Evolutionary conservation across 2,797 vertebrate genomes (phyloP).

Genomic region (Lerista edwardsae): DNA sequence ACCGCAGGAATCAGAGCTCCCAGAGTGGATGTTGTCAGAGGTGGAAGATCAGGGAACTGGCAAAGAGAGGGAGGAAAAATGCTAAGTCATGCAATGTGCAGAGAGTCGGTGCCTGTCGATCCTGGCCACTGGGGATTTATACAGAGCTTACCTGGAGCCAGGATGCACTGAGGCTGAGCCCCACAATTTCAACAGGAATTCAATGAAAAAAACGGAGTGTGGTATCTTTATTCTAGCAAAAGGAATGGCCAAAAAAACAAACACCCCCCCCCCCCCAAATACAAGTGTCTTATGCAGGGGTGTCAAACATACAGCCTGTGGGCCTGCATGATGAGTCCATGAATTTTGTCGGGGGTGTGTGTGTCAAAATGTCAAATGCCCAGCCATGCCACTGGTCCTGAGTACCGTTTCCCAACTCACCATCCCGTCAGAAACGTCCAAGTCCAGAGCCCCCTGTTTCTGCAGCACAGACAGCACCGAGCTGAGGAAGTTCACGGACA

Average conservation of each 20-base stretch:
- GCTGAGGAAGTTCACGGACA: constrained; percentile 60
- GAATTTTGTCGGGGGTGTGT: too few relatives aligned
- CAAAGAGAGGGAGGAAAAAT: constrained; percentile 8
- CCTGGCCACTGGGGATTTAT: not conserved
- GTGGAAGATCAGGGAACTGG: constrained; percentile 75
- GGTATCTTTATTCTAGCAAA: too few relatives aligned
- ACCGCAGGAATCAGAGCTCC: constrained; percentile 73
- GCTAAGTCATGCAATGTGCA: not conserved
- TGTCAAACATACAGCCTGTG: too few relatives aligned
- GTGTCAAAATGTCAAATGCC: too few relatives aligned
- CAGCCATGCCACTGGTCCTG: too few relatives aligned
- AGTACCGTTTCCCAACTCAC: constrained; percentile 57
- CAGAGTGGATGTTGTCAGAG: constrained; percentile 65
- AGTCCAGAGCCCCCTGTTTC: constrained; percentile 61
- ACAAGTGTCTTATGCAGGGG: too few relatives aligned
- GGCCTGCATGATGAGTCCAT: too few relatives aligned
- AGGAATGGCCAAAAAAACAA: too few relatives aligned
- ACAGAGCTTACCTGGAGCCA: too few relatives aligned
- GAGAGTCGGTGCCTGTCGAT: accelerated
- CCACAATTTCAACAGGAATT: too few relatives aligned
- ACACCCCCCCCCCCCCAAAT: too few relatives aligned
- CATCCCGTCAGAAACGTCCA: constrained; percentile 59
- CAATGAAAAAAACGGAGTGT: too few relatives aligned
- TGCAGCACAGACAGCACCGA: constrained; percentile 66
- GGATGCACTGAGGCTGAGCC: not conserved